These are phyloP conservation scores for Riparia riparia DNA, from an alignment of 2,113 vertebrate genomes.

Conservation along the genomic window DNA sequence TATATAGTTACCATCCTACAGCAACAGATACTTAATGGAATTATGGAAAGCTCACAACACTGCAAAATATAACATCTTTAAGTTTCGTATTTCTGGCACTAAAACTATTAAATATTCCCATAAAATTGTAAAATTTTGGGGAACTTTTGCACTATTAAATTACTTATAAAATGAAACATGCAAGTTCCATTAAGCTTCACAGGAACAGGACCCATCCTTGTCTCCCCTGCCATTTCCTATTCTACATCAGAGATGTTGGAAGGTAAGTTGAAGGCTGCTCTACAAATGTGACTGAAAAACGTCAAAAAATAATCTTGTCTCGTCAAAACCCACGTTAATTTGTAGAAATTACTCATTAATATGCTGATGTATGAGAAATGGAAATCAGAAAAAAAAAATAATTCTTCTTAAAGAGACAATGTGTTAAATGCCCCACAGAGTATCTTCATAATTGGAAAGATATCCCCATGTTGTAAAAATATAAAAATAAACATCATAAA, in stretches of 20 bases:
- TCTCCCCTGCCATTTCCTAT: background rate
- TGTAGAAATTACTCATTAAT: background rate
- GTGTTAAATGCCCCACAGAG: background rate
- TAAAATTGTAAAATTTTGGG: background rate
- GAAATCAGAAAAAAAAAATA: background rate
- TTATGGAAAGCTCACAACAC: background rate
- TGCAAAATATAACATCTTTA: background rate
- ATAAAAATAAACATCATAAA: constrained; percentile 16
- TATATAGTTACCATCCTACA: background rate
- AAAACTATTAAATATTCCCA: background rate
- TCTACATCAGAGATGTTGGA: background rate
- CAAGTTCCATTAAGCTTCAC: background rate
- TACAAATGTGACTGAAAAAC: background rate
- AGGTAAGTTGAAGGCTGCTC: background rate
- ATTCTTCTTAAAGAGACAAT: background rate
- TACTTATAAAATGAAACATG: background rate
- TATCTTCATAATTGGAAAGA: background rate
- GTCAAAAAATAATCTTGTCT: fast-evolving
- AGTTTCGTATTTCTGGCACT: background rate
- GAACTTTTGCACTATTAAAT: background rate
- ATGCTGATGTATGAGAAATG: background rate
- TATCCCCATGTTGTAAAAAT: background rate
- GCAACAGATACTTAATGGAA: background rate
- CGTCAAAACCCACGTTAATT: background rate
- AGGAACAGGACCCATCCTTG: background rate